A percentile compares a stretch with the other conserved stretches of the same genome.
Evolutionary conservation across 2,888 invertebrate genomes (phyloP).

Genomic region (Torymus texanus): DNA sequence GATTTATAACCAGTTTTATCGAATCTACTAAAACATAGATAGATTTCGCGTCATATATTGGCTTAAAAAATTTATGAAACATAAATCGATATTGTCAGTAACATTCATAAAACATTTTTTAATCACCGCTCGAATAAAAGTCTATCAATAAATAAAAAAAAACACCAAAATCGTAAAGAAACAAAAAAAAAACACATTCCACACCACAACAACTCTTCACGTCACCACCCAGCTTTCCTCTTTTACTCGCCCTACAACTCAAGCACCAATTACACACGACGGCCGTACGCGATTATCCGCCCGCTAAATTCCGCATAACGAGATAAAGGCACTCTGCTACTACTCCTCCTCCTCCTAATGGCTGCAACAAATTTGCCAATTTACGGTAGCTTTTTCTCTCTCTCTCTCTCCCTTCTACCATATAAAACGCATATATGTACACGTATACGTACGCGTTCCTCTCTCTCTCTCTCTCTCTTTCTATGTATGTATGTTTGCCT

Average conservation of each 20-base stretch:
- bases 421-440: not conserved
- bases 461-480: not conserved
- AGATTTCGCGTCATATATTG: not conserved
- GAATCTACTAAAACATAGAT: not conserved
- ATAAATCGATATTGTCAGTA: no score
- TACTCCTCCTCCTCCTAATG: constrained; percentile 5
- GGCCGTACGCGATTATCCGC: constrained; percentile 6
- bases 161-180: no score
- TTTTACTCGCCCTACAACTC: no score
- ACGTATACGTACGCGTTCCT: not conserved
- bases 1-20: not conserved
- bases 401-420: not conserved
- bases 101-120: no score
- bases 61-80: no score
- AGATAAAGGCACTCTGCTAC: constrained; percentile 26
- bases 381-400: constrained; percentile 20
- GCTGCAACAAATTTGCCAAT: constrained; percentile 47
- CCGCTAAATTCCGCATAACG: constrained; percentile 28
- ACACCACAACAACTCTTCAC: no score
- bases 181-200: no score
- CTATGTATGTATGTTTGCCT: not conserved
- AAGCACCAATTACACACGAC: no score
- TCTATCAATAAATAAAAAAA: no score
- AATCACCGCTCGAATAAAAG: no score
- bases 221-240: no score